A percentile compares a stretch with the other conserved stretches of the same genome.
Conservation (phyloP, 2,797 vertebrate genomes). For the Chiroxiphia lanceolata region DNA sequence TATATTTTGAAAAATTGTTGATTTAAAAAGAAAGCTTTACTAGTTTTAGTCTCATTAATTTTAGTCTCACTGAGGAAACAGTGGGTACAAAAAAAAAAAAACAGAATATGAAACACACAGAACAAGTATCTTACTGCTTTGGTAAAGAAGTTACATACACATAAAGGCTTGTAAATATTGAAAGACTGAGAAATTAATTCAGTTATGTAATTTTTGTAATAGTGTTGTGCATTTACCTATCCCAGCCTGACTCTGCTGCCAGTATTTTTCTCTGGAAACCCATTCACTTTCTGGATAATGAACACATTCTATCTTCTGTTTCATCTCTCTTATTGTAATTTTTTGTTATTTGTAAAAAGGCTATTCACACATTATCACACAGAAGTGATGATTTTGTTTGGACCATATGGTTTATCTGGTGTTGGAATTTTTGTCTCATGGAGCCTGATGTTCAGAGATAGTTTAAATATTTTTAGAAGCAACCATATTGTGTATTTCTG, state of each 20-base stretch:
- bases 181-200: neutral
- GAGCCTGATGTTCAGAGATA: neutral
- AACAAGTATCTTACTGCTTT: neutral
- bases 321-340: neutral
- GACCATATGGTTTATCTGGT: neutral
- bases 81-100: neutral
- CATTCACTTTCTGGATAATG: neutral
- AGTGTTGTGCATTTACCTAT: neutral
- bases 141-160: neutral
- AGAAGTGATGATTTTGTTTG: neutral
- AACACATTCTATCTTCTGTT: neutral
- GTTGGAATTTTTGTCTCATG: neutral
- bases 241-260: neutral
- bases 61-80: neutral
- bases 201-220: neutral
- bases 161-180: neutral
- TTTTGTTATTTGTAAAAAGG: neutral
- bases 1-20: neutral
- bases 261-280: neutral
- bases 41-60: neutral
- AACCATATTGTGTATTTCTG: neutral
- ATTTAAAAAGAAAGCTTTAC: neutral
- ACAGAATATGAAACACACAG: neutral
- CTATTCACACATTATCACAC: neutral
- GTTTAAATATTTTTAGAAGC: neutral